These are phyloP conservation scores for Morone saxatilis DNA, from an alignment of 2,113 vertebrate species.

Conservation along the genomic window DNA sequence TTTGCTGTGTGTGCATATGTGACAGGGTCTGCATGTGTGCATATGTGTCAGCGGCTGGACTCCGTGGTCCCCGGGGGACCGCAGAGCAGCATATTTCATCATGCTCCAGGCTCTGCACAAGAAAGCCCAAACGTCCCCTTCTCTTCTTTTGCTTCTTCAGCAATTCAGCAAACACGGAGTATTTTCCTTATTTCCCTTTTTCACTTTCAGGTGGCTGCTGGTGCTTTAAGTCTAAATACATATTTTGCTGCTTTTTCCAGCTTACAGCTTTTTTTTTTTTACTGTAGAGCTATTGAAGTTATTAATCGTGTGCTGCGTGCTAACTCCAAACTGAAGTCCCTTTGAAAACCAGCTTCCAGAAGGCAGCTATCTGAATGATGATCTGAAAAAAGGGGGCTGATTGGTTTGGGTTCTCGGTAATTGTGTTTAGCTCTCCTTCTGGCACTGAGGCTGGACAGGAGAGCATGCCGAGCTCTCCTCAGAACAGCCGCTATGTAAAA, in stretches of 20 bases:
- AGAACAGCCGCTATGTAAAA: neutral
- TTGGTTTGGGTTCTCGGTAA: constrained; percentile 7
- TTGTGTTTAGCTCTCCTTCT: constrained; percentile 1
- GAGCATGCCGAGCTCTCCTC: neutral
- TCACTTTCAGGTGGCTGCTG: constrained; percentile 16
- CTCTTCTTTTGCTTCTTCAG: constrained; percentile 70
- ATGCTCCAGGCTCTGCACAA: constrained; percentile 58
- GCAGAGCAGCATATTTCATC: constrained; percentile 73
- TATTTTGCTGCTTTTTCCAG: neutral
- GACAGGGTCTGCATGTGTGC: constrained; percentile 20
- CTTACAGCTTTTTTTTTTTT: too few relatives aligned
- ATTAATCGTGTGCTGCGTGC: too few relatives aligned
- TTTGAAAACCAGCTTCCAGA: neutral
- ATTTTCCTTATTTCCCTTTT: constrained; percentile 47
- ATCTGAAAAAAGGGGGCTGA: constrained; percentile 12
- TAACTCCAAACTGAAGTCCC: neutral
- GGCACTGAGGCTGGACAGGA: neutral
- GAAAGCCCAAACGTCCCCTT: constrained; percentile 50
- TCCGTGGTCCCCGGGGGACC: constrained; percentile 51
- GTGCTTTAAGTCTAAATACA: neutral
- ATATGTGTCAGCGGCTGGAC: constrained; percentile 48
- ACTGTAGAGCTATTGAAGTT: neutral
- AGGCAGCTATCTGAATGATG: constrained; percentile 19
- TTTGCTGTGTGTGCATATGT: constrained; percentile 73
- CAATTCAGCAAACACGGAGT: constrained; percentile 51